Evolutionary conservation across 2,888 invertebrate genomes (phyloP), one percentile per base, ranked within the genome.

Genomic region (Ommatoiulus sabulosus): DNA sequence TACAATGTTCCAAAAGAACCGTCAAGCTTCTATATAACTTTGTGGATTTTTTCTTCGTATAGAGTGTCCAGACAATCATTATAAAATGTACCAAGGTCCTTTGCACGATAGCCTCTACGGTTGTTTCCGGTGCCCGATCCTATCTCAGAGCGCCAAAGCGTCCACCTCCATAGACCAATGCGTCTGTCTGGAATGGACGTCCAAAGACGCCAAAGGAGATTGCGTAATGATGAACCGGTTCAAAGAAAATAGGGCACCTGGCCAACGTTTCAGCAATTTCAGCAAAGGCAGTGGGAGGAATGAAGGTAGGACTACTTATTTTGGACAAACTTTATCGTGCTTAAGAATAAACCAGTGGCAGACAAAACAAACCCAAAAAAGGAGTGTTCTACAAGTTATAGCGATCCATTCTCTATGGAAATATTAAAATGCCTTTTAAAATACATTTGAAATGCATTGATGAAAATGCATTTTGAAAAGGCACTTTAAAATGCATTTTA

Each of bases 41-140:
- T 52, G 12, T 17, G 15, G 4, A 24, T 43, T 3, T 1, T 84
- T 84, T 84, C n/a, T 24, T 17, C 24, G 15, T 4, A 2, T 44
- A 84, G 84, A 84, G 44, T 84, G 84, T 17, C 84, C 84, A 15
- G 35, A 17, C 44, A 12, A 84, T 17, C 84, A 84, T 17, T 84
- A 84, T 17, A 84, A 84, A 44, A 84, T 3, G 1, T 84, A 43
- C 24, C 84, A 5, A 3, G 84, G 84, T 15, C 84, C 84, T 24
- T 44, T 84, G 35, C 44, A 15, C 7, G 44, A 84, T 12, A 24
- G 84, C 35, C 12, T 12, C 35, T 15, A 84, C 15, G 84, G 84
- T 12, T 84, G 84, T 44, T 84, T 84, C 24, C 84, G 5, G 10
- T 84, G 84, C 24, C 84, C 84, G 17, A 20, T 12, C 12, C 4